A percentile compares a stretch with the other conserved stretches of the same genome.
Conservation (phyloP, 2,113 vertebrate genomes). For the Onychorhynchus coronatus region DNA sequence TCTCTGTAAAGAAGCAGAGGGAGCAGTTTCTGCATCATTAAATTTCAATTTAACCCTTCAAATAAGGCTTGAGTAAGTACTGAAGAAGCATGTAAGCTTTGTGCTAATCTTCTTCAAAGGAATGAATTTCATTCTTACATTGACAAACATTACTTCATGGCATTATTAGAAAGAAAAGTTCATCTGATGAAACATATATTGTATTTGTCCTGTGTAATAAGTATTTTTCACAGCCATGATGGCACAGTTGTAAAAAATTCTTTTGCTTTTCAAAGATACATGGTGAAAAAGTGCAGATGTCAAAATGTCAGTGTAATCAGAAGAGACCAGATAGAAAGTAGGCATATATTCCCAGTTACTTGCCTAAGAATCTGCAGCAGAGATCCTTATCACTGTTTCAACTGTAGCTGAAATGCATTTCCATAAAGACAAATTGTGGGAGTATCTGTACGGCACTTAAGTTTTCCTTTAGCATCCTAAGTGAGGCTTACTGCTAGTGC, state of each 20-base stretch:
- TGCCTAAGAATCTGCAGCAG: background rate
- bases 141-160: background rate
- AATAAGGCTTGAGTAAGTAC: background rate
- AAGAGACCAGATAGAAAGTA: background rate
- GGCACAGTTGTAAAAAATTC: background rate
- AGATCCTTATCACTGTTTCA: background rate
- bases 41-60: constrained; percentile 37
- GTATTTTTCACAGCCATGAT: background rate
- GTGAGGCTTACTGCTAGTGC: background rate
- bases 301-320: background rate
- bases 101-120: background rate
- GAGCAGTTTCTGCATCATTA: background rate
- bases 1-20: background rate
- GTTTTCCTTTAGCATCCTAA: background rate
- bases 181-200: background rate
- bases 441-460: background rate
- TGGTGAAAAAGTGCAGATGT: background rate
- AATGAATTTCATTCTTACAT: background rate
- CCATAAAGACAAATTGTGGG: background rate
- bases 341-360: background rate
- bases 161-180: constrained; percentile 13
- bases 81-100: background rate
- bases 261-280: background rate
- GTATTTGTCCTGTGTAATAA: background rate
- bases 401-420: background rate